These are phyloP conservation scores for Sebastes oblongus DNA, from an alignment of 2,797 vertebrate species.

Conservation along the genomic window DNA sequence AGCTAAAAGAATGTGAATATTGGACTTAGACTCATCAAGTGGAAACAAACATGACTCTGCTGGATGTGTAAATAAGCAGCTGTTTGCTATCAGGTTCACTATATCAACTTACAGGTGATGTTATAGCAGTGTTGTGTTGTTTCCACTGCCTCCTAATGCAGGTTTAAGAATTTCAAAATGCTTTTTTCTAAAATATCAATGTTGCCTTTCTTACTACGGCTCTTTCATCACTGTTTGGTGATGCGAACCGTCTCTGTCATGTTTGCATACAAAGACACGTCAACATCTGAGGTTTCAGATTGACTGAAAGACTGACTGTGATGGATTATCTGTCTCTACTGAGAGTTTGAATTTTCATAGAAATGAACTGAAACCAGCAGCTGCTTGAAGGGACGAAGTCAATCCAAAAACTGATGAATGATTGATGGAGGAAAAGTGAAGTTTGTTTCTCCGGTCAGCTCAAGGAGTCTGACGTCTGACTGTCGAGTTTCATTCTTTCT, in stretches of 20 bases:
- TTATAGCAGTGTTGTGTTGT: too few species aligned
- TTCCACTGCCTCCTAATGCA: too few species aligned
- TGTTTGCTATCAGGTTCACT: neutral
- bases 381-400: neutral
- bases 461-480: neutral
- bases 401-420: neutral
- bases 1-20: neutral
- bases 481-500: neutral
- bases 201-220: neutral
- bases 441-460: neutral
- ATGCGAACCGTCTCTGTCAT: neutral
- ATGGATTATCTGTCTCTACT: neutral
- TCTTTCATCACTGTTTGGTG: neutral
- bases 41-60: neutral
- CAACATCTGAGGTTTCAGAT: neutral
- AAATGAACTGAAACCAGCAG: neutral
- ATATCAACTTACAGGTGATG: neutral
- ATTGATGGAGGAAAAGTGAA: neutral
- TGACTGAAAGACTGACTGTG: neutral
- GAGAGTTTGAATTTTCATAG: neutral
- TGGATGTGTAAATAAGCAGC: neutral
- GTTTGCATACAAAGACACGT: neutral
- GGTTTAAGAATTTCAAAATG: too few species aligned
- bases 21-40: too few species aligned
- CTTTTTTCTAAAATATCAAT: neutral